Base-by-base conservation (phyloP, 1,140 invertebrate species). In the Drosophila baimaii region DNA sequence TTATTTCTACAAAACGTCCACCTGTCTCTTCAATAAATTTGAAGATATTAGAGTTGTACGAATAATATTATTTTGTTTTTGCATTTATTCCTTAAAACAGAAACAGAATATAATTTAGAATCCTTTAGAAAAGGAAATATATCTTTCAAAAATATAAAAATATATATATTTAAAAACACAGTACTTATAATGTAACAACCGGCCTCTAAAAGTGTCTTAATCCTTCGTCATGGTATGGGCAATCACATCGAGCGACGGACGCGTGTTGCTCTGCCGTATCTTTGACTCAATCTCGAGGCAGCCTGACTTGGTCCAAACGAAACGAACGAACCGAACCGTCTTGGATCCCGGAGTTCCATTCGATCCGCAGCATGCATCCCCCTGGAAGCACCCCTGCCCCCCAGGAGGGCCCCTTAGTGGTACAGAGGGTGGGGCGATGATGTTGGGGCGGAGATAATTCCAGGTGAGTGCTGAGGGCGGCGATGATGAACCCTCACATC, bases 241-340 rank as follows among this genome's bases (percentile, higher is more conserved):
- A 69, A 77, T 37, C 54, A 70, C 68, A 74, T 29, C 44, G 39
- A 66, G 69, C 62, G 49, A 63, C 37, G 57, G 56, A 81, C 72
- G 68, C 81, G 81, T 77, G 77, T 81, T 82, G 81, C 44, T 70
- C 31, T 8, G 21, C 47, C 62, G 41, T 85, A 84, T 84, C 81
- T 73, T 73, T 81, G 66, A 77, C 72, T 85, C 81, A 76, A 81
- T 85, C 81, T 85, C 43, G 63, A 47, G 49, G 63, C 68, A 68
- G 63, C 63, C 46, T 47, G 63, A 23, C 69, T 23, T n/a, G n/a
- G n/a, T n/a, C n/a, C n/a, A n/a, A n/a, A n/a, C n/a, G n/a, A n/a
- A n/a, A n/a, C 8, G 13, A 9, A 17, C 37, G 37, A 39, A 56
- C 58, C 70, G 59, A 65, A 25, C 69, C 52, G 62, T 35, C 61